Evolutionary conservation across 1,140 invertebrate genomes (phyloP), one percentile per base, ranked within the genome.

Genomic region (Rhopalosiphum padi): DNA sequence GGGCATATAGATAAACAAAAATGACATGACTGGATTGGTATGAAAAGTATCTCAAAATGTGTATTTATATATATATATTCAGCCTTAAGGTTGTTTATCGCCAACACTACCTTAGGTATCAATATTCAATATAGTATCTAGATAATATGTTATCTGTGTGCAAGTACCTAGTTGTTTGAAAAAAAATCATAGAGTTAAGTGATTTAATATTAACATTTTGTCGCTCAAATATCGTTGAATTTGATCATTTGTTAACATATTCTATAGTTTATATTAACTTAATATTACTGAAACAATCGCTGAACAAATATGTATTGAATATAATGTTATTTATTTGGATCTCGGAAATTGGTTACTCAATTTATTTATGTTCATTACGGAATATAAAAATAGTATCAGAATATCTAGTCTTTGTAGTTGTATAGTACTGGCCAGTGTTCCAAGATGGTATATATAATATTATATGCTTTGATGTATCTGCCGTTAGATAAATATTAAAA

Each of bases 1-100:
- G 23, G 23, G 21, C 30, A 11, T 37, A 51, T 46, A 86, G 82
- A 93, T 93, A 93, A 93, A 93, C 82, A 85, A 93, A 86, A 93
- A 93, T 85, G n/a, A 93, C 91, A 93, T 23, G 82, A 87, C 35
- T n/a, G 11, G 43, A 11, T 87, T n/a, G 30, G 18, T 48, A 35
- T 35, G 30, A 51, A 48, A n/a, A 35, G 43, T 77, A 43, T 91
- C 37, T 91, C 43, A 43, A 41, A 77, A 91, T 91, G 48, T 91
- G 82, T 91, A 82, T 77, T 15, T 91, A 35, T 77, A 48, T 91
- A 82, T 77, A 48, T 77, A 48, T 25, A 37, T 51, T 83, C 68
- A 77, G 4, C 21, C n/a, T 48, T 37, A 30, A 0, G 18, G 91
- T 92, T 92, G 83, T 92, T 92, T 92, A 92, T 92, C n/a, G 21